A percentile compares a stretch with the other conserved stretches of the same genome.
phyloP scores from a whole-genome alignment of 1,140 invertebrate species.

The Bilobella aurantiaca region DNA sequence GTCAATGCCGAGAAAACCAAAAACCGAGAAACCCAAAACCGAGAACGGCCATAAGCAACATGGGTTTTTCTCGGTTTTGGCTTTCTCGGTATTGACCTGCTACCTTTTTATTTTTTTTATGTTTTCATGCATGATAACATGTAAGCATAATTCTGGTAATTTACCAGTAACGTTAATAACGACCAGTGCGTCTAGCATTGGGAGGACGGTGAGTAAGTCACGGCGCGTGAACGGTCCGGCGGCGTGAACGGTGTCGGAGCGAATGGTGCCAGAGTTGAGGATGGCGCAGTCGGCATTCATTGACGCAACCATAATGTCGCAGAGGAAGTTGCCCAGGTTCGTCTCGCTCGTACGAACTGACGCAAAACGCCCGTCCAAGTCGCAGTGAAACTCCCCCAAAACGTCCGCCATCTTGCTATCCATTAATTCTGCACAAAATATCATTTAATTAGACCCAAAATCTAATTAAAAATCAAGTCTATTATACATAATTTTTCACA shows the following conservation, averaged over 20 bases:
- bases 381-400: conserved; percentile 66
- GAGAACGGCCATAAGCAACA: too few relatives aligned
- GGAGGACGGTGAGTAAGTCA: conserved; percentile 69
- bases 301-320: conserved; percentile 71
- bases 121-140: too few relatives aligned
- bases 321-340: conserved; percentile 82
- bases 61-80: too few relatives aligned
- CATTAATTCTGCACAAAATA: conserved; percentile 51
- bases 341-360: conserved; percentile 68
- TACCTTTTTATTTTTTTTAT: too few relatives aligned
- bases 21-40: too few relatives aligned
- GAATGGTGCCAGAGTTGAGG: conserved; percentile 75
- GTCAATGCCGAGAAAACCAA: too few relatives aligned
- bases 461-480: too few relatives aligned
- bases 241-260: conserved; percentile 58
- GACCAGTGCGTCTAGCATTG: conserved; percentile 71
- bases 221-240: conserved; percentile 69
- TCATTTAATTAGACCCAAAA: background rate
- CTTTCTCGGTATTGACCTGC: too few relatives aligned
- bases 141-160: too few relatives aligned
- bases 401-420: conserved; percentile 71
- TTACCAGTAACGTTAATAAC: conserved; percentile 52
- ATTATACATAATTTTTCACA: too few relatives aligned
- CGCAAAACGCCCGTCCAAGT: conserved; percentile 71
- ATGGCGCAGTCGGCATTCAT: conserved; percentile 72